These are phyloP conservation scores for Tipula helvola DNA, from an alignment of 2,888 invertebrate genomes.

Conservation along the genomic window DNA sequence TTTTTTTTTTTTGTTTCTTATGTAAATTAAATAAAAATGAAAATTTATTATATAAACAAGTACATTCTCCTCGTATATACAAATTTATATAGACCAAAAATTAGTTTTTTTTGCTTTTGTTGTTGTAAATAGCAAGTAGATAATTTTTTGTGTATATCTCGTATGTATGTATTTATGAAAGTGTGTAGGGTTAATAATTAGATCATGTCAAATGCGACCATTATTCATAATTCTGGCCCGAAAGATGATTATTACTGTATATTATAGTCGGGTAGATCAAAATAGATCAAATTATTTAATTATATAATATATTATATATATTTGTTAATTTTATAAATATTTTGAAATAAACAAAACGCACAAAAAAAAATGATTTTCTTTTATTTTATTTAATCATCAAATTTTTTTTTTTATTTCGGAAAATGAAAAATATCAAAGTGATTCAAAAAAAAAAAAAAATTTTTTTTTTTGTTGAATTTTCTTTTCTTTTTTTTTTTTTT, in stretches of 20 bases:
- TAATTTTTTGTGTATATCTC: background rate
- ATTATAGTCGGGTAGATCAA: background rate
- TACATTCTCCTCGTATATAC: background rate
- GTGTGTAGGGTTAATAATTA: background rate
- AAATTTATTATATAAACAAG: conserved; percentile 10
- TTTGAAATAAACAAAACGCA: conserved; percentile 4
- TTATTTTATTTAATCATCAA: conserved; percentile 4
- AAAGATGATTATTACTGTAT: background rate
- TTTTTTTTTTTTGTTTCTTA: background rate
- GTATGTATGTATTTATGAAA: background rate
- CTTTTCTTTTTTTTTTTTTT: background rate
- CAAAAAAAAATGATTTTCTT: background rate
- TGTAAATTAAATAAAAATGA: conserved; percentile 5
- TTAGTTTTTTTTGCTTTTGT: too few species aligned
- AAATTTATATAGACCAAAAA: background rate
- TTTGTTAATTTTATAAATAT: conserved; percentile 4
- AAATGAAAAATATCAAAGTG: conserved; percentile 4
- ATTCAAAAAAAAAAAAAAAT: background rate
- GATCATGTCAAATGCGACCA: background rate
- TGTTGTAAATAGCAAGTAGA: background rate
- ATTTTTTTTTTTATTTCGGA: background rate
- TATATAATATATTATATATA: background rate
- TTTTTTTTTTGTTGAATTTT: background rate
- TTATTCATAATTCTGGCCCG: background rate
- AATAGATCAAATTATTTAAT: background rate